These are phyloP conservation scores for Coryphaenoides rupestris DNA, from an alignment of 2,113 vertebrate species.

Conservation along the genomic window DNA sequence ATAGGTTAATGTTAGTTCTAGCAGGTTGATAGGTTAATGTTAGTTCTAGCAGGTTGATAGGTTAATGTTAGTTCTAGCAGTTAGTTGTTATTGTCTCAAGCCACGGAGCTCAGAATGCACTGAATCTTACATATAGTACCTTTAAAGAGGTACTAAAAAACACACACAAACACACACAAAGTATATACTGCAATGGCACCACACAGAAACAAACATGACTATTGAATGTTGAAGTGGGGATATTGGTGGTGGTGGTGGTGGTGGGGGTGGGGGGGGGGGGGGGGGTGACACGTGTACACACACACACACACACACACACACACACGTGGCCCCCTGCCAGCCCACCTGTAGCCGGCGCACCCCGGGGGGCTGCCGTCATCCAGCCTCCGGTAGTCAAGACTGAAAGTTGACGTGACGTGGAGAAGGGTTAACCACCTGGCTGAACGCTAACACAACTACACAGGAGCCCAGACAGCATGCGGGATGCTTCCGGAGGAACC, in stretches of 20 bases:
- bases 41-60: too few relatives aligned
- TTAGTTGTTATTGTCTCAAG: too few relatives aligned
- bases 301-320: slow-evolving; percentile 20
- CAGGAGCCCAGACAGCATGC: slow-evolving; percentile 37
- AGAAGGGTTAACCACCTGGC: slow-evolving; percentile 66
- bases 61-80: too few relatives aligned
- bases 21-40: too few relatives aligned
- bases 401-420: slow-evolving; percentile 74
- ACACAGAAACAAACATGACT: slow-evolving; percentile 1
- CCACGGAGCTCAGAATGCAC: too few relatives aligned
- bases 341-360: slow-evolving; percentile 76
- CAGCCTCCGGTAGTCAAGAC: slow-evolving; percentile 77
- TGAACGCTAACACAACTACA: slow-evolving; percentile 12
- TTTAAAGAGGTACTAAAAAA: too few relatives aligned
- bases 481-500: slow-evolving; percentile 26
- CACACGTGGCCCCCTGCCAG: slow-evolving; percentile 40
- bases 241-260: too few relatives aligned
- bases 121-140: too few relatives aligned
- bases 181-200: neutral
- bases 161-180: slow-evolving; percentile 7
- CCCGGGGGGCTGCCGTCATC: slow-evolving; percentile 75
- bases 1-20: too few relatives aligned
- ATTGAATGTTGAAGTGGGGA: neutral
- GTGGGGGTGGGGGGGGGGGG: neutral
- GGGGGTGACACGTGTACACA: slow-evolving; percentile 16